phyloP scores from a whole-genome alignment of 2,797 vertebrate species.

The Apogon hyalosoma region DNA sequence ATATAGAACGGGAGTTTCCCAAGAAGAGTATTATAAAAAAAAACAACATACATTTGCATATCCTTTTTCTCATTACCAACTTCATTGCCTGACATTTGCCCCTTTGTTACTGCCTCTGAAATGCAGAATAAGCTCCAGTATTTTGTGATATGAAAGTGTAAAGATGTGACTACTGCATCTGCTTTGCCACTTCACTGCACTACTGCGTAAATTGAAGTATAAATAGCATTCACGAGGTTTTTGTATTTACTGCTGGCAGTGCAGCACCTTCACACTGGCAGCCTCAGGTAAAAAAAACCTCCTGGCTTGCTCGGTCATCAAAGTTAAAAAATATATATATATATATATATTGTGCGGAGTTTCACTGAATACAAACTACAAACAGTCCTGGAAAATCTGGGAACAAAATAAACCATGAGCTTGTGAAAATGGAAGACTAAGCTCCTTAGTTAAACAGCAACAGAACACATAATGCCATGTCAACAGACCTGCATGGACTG shows the following conservation, averaged over 20 bases:
- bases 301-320: not conserved
- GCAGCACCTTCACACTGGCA: conserved; percentile 85
- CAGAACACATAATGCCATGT: conserved; percentile 7
- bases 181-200: not conserved
- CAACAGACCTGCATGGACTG: conserved; percentile 85
- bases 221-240: conserved; percentile 4
- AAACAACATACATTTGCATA: no score
- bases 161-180: conserved; percentile 20
- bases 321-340: not conserved
- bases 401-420: conserved; percentile 89
- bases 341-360: conserved; percentile 62
- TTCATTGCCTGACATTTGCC: no score
- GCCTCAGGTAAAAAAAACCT: conserved; percentile 61
- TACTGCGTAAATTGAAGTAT: conserved; percentile 1
- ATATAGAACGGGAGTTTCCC: no score
- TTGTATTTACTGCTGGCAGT: conserved; percentile 82
- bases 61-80: no score
- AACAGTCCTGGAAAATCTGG: conserved; percentile 88
- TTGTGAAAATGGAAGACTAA: conserved; percentile 42
- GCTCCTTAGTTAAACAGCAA: conserved; percentile 18
- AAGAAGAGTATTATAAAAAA: no score
- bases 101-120: conserved; percentile 75
- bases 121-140: conserved; percentile 85
- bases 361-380: conserved; percentile 85
- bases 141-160: not conserved